Percentiles rank a stretch among this genome's conserved stretches.
These are phyloP conservation scores for Cryptocephalus primarius DNA, from an alignment of 2,888 invertebrate genomes.

Conservation along the genomic window DNA sequence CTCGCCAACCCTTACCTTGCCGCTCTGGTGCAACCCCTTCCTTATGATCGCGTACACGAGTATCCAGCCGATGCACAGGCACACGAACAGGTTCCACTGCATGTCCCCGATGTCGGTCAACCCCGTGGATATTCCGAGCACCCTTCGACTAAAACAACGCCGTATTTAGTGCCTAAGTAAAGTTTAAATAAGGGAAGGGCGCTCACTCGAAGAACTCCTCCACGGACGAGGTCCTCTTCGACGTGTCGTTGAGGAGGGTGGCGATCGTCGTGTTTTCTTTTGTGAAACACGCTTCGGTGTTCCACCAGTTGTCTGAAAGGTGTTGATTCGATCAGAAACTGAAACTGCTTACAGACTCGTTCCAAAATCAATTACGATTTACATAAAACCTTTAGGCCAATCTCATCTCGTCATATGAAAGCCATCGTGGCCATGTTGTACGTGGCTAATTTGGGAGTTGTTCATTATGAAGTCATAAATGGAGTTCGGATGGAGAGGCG, in stretches of 20 bases:
- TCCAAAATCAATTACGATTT: background rate
- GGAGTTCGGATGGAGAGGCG: too few relatives aligned
- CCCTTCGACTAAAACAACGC: conserved; percentile 42
- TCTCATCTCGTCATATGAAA: too few relatives aligned
- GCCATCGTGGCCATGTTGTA: too few relatives aligned
- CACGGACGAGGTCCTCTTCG: conserved; percentile 37
- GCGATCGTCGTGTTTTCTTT: conserved; percentile 8
- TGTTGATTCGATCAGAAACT: background rate
- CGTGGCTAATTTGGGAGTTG: too few relatives aligned
- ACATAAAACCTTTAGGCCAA: too few relatives aligned
- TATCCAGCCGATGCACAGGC: conserved; percentile 54
- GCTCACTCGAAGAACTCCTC: conserved; percentile 51
- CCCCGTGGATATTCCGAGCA: conserved; percentile 47
- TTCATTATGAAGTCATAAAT: too few relatives aligned
- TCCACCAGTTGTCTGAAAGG: conserved; percentile 51
- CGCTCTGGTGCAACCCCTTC: conserved; percentile 64
- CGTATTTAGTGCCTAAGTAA: too few relatives aligned
- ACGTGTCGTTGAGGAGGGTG: conserved; percentile 9
- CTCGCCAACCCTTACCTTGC: conserved; percentile 44
- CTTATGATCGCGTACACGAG: conserved; percentile 60
- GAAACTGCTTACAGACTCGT: background rate
- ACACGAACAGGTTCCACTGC: conserved; percentile 56
- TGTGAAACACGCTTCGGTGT: conserved; percentile 44
- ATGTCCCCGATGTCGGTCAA: conserved; percentile 53
- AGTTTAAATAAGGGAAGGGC: background rate